Base-by-base conservation (phyloP, 1,140 invertebrate species). In the Drosophila yakuba region DNA sequence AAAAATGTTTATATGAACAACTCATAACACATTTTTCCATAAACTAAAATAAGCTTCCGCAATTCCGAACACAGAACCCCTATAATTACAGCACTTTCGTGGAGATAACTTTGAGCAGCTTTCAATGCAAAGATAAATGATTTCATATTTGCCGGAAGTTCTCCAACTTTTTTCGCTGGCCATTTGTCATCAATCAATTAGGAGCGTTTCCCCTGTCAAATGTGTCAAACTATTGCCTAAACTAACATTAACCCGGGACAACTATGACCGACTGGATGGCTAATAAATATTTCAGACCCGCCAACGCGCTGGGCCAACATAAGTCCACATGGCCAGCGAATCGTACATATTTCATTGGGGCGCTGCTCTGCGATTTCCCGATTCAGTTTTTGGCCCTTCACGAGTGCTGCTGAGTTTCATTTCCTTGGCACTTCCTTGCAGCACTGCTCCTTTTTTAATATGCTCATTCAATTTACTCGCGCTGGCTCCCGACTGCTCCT, bases 371-470 rank as follows among this genome's bases (percentile, higher is more conserved):
- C 59, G 50, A 41, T 52, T 36, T 45, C 25, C 35, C 20, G 41
- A 39, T 75, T 44, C 38, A 39, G 25, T 28, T n/a, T 52, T 60
- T 38, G 45, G 59, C 47, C 59, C 68, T 43, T 43, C 54, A 72
- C 50, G 48, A 68, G 58, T 38, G 63, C 61, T 58, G 56, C 63
- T 47, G 74, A 67, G 62, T 78, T 63, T 62, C 74, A 83, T 77
- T 88, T 89, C 79, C 84, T 88, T 77, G 66, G 52, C 80, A 85
- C 62, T 84, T 84, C 81, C 81, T 73, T 73, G 63, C 66, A 89
- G 63, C 83, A 88, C 80, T 74, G 80, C 83, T 69, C 59, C 84
- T 76, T 73, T 83, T 89, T 88, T 83, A 89, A 89, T 88, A 88
- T 88, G 76, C 72, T 83, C 76, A 89, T 88, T 89, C 83, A 88